phyloP scores from a whole-genome alignment of 1,140 invertebrate species.

The Brachionus asplanchnoidis region DNA sequence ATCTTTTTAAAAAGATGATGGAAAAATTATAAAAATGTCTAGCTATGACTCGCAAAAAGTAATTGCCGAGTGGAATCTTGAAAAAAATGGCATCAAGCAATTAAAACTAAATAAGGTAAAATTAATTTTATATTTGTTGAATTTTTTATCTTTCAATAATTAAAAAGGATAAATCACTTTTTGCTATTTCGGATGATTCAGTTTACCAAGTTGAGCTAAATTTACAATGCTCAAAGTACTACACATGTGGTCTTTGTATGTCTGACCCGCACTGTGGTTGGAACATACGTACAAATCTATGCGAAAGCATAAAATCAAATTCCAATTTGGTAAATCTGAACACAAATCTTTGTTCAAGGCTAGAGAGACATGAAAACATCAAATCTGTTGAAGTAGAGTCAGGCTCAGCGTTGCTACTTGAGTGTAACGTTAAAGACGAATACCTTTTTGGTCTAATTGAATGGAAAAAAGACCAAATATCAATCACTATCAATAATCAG shows the following conservation, averaged over 20 bases:
- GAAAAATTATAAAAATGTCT: background rate
- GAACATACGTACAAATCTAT: conserved; percentile 13
- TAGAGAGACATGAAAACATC: background rate
- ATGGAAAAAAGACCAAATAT: conserved; percentile 29
- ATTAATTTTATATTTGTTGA: background rate
- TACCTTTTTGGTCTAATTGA: conserved; percentile 21
- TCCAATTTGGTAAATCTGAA: conserved; percentile 14
- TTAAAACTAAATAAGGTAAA: conserved; percentile 27
- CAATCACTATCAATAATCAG: background rate
- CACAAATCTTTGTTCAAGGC: background rate
- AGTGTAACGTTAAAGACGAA: conserved; percentile 1
- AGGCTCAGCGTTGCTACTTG: background rate
- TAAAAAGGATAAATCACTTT: background rate
- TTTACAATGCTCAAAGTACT: conserved; percentile 16
- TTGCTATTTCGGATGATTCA: background rate
- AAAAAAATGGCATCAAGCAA: background rate
- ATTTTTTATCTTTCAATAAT: background rate
- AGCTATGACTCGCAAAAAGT: background rate
- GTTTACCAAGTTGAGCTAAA: conserved; percentile 17
- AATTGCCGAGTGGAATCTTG: background rate
- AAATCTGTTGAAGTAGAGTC: background rate
- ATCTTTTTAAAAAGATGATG: background rate
- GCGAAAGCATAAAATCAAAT: background rate
- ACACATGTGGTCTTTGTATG: background rate
- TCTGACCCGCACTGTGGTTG: conserved; percentile 29